Base-by-base conservation (phyloP, 35 echinoderm and acorn worm species). In the Heliocidaris erythrogramma region DNA sequence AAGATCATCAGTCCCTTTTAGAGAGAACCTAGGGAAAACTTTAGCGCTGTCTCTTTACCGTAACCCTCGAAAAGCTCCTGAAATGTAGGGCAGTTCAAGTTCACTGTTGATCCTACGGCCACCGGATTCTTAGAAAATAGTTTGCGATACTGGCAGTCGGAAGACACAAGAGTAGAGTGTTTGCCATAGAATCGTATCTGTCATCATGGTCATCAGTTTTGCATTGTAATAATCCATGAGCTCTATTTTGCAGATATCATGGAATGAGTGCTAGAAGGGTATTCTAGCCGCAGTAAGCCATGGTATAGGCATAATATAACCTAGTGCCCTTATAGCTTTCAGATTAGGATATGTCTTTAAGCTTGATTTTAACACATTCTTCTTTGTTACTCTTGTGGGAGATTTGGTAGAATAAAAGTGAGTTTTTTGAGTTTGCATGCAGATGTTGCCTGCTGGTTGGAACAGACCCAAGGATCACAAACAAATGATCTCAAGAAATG, bases 131-230 rank as follows among this genome's bases (percentile, higher is more conserved):
- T 78, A 27, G 65, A 78, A 78, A 78, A 78, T 78, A 7, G 17
- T 78, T 78, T 18, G 65, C 27, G 17, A 78, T 78, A 27, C 65
- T 24, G 7, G 0, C 65, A 78, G 7, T 78, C 65, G 65, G 65
- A 78, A 78, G 65, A 78, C 65, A 78, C 65, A 8, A 78, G 27
- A 78, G 27, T 78, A 78, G 27, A 78, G 65, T 18, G 65, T 78
- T 78, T 6, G 65, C 5, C 65, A n/a, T 78, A n/a, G 65, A 78
- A 60, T 27, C 65, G 21, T 24, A n/a, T 78, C 65, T 78, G 27
- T 78, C 65, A 78, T 78, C 65, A 27, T 78, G 65, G 21, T 78
- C 65, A 78, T 78, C 65, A 78, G 65, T 78, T 78, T 78, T 78
- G 65, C 65, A 78, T 78, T 78, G 65, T 21, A 78, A 24, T 78